phyloP scores from a whole-genome alignment of 2,888 invertebrate species.

The Athrips mouffetella region DNA sequence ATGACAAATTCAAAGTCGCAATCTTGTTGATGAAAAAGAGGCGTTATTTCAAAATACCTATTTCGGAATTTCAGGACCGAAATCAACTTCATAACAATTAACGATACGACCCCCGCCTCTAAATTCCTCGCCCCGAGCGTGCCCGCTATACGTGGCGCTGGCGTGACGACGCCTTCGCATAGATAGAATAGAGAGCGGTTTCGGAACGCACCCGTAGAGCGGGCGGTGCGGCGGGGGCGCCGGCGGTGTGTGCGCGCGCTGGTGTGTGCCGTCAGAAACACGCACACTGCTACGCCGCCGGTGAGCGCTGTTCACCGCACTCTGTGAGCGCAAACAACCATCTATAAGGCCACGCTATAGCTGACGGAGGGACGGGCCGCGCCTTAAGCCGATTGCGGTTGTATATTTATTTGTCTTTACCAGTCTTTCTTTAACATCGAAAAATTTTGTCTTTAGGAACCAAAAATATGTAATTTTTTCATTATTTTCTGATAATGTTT shows the following conservation, averaged over 20 bases:
- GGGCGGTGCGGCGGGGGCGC: slow-evolving; percentile 21
- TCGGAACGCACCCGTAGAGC: slow-evolving; percentile 75
- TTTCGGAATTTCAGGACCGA: slow-evolving; percentile 78
- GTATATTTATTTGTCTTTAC: slow-evolving; percentile 6
- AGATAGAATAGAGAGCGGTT: slow-evolving; percentile 79
- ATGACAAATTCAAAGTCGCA: slow-evolving; percentile 35
- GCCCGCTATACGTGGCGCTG: slow-evolving; percentile 75
- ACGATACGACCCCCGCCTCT: slow-evolving; percentile 79
- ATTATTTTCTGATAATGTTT: too few relatives aligned
- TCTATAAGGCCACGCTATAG: slow-evolving; percentile 80
- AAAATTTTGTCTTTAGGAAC: too few relatives aligned
- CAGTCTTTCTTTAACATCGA: background rate
- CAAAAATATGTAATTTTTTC: too few relatives aligned
- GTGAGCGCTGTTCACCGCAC: slow-evolving; percentile 79
- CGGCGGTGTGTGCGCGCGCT: slow-evolving; percentile 40
- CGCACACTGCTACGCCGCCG: slow-evolving; percentile 66
- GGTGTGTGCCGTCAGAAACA: slow-evolving; percentile 48
- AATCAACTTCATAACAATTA: slow-evolving; percentile 79
- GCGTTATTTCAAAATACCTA: slow-evolving; percentile 76
- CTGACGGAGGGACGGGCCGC: slow-evolving; percentile 70
- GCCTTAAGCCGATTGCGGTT: slow-evolving; percentile 43
- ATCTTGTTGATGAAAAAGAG: slow-evolving; percentile 59
- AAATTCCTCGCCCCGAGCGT: slow-evolving; percentile 79
- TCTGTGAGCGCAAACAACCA: slow-evolving; percentile 80
- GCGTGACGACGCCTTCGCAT: slow-evolving; percentile 79